These are phyloP conservation scores for Cirrhinus molitorella DNA, from an alignment of 2,797 vertebrate genomes.

Conservation along the genomic window DNA sequence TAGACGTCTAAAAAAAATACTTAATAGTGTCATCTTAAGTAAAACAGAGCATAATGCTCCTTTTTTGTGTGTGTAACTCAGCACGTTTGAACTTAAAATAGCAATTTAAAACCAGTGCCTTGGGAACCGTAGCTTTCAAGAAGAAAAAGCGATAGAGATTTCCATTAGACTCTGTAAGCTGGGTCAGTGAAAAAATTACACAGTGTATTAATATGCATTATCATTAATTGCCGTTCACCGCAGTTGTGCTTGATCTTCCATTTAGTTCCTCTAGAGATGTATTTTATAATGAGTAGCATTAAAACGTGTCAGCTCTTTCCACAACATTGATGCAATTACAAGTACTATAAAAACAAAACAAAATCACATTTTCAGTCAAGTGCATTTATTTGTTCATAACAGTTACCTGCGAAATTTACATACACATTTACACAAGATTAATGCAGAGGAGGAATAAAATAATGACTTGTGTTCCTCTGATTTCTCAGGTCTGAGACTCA, in stretches of 20 bases:
- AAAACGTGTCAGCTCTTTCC: background rate
- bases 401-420: conserved; percentile 67
- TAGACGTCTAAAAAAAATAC: background rate
- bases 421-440: conserved; percentile 60
- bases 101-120: background rate
- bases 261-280: conserved; percentile 18
- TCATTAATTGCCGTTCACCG: conserved; percentile 18
- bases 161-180: conserved; percentile 14
- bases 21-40: background rate
- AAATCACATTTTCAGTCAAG: conserved; percentile 64
- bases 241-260: conserved; percentile 7
- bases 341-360: background rate
- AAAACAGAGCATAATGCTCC: background rate
- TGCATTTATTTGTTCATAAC: conserved; percentile 74
- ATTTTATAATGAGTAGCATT: conserved; percentile 19
- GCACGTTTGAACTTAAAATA: background rate
- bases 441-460: conserved; percentile 29
- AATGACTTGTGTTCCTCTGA: background rate
- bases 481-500: background rate
- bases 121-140: background rate
- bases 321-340: background rate
- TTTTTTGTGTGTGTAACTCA: background rate
- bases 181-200: conserved; percentile 28
- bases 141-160: background rate
- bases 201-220: conserved; percentile 34